Evolutionary conservation across 2,888 invertebrate genomes (phyloP).

Genomic region (Elmis aenea): DNA sequence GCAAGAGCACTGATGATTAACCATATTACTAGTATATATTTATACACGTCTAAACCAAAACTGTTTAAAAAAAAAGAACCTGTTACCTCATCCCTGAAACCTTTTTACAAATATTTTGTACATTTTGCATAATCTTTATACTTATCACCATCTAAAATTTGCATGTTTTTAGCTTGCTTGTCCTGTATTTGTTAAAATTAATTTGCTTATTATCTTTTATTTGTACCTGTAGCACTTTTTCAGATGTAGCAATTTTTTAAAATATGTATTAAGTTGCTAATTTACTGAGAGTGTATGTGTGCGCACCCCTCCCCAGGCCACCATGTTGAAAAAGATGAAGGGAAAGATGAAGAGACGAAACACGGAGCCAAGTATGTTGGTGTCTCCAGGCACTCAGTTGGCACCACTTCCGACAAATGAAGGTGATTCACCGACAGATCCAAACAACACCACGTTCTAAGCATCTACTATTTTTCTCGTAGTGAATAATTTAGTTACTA

Average conservation of each 20-base stretch:
- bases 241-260: background rate
- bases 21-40: too few relatives aligned
- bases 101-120: too few relatives aligned
- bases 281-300: slow-evolving; percentile 18
- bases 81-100: too few relatives aligned
- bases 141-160: background rate
- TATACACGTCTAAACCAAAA: too few relatives aligned
- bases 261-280: slow-evolving; percentile 1
- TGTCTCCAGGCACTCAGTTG: slow-evolving; percentile 49
- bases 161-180: slow-evolving; percentile 7
- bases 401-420: slow-evolving; percentile 48
- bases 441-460: slow-evolving; percentile 45
- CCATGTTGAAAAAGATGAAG: slow-evolving; percentile 98
- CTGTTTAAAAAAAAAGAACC: background rate
- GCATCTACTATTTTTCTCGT: too few relatives aligned
- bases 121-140: background rate
- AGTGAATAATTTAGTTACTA: slow-evolving; percentile 6
- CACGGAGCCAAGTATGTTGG: slow-evolving; percentile 76
- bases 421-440: slow-evolving; percentile 47
- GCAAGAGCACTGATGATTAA: slow-evolving; percentile 59
- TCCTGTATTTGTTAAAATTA: slow-evolving; percentile 11
- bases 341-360: slow-evolving; percentile 95
- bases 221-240: background rate
- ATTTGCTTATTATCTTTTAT: slow-evolving; percentile 10
- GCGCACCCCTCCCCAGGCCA: slow-evolving; percentile 73